A percentile compares a stretch with the other conserved stretches of the same genome.
phyloP scores from a whole-genome alignment of 2,888 invertebrate genomes.

The Agrenia bidenticulata region DNA sequence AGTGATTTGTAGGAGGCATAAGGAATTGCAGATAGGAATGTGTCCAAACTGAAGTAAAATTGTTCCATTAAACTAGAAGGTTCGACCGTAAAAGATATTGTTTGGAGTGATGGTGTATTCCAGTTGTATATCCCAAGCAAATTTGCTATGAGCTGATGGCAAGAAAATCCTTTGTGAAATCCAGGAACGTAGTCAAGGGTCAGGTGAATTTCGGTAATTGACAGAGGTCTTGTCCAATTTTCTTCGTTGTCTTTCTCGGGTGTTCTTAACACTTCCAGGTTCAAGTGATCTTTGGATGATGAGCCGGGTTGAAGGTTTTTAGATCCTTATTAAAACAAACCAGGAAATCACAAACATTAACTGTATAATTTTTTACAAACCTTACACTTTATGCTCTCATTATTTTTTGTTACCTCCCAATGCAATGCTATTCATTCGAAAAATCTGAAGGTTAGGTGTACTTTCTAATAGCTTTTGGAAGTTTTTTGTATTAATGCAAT shows the following conservation, averaged over 20 bases:
- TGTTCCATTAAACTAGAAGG: slow-evolving; percentile 21
- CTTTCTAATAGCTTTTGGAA: background rate
- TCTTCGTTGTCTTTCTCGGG: no score
- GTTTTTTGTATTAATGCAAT: background rate
- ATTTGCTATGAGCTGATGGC: slow-evolving; percentile 18
- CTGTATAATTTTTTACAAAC: no score
- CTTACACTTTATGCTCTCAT: no score
- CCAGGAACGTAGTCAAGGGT: slow-evolving; percentile 25
- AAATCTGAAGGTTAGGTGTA: background rate
- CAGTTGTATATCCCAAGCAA: slow-evolving; percentile 13
- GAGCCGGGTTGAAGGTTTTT: no score
- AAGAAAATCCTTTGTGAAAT: slow-evolving; percentile 18
- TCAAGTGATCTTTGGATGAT: no score
- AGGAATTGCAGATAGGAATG: slow-evolving; percentile 21
- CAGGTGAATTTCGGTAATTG: slow-evolving; percentile 17
- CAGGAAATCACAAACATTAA: no score
- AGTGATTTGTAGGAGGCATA: slow-evolving; percentile 5
- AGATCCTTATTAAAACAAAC: background rate
- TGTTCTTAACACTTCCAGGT: no score
- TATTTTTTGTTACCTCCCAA: background rate
- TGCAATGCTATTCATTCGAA: background rate
- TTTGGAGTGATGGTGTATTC: slow-evolving; percentile 10
- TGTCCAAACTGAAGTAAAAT: slow-evolving; percentile 27
- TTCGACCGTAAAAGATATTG: slow-evolving; percentile 17
- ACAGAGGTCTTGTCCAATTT: background rate